phyloP scores from a whole-genome alignment of 1,140 invertebrate genomes.

The Drosophila malerkotliana region DNA sequence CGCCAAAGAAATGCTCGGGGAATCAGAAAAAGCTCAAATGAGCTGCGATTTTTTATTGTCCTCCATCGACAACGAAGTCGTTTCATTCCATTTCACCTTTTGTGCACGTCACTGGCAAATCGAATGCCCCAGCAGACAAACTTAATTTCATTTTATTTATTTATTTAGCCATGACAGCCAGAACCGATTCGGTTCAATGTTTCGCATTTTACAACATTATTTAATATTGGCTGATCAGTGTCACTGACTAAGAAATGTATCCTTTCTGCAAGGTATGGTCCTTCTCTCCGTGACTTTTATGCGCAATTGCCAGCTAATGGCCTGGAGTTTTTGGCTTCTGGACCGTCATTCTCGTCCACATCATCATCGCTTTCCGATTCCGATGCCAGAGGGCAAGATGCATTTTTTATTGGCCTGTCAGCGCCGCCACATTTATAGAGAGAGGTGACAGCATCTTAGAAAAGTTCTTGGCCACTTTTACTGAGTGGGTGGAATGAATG shows the following conservation, averaged over 20 bases:
- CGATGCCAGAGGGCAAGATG: slow-evolving; percentile 66
- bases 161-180: slow-evolving; percentile 71
- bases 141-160: slow-evolving; percentile 77
- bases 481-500: slow-evolving; percentile 57
- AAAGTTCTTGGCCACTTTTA: slow-evolving; percentile 30
- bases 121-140: slow-evolving; percentile 62
- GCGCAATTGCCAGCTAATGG: slow-evolving; percentile 78
- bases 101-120: slow-evolving; percentile 61
- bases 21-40: slow-evolving; percentile 77
- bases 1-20: slow-evolving; percentile 17
- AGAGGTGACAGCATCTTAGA: too few relatives aligned
- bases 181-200: slow-evolving; percentile 64
- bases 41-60: slow-evolving; percentile 77
- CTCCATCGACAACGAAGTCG: slow-evolving; percentile 20
- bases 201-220: slow-evolving; percentile 79
- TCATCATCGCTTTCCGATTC: slow-evolving; percentile 40
- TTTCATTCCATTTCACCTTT: slow-evolving; percentile 76
- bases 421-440: slow-evolving; percentile 29
- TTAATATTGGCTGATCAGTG: slow-evolving; percentile 74
- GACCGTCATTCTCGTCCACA: slow-evolving; percentile 70
- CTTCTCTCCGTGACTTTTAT: slow-evolving; percentile 68
- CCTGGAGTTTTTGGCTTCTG: slow-evolving; percentile 46
- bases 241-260: not conserved
- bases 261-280: slow-evolving; percentile 18
- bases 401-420: slow-evolving; percentile 78